Evolutionary conservation across 2,888 invertebrate genomes (phyloP).

Genomic region (Archips crataeganus): DNA sequence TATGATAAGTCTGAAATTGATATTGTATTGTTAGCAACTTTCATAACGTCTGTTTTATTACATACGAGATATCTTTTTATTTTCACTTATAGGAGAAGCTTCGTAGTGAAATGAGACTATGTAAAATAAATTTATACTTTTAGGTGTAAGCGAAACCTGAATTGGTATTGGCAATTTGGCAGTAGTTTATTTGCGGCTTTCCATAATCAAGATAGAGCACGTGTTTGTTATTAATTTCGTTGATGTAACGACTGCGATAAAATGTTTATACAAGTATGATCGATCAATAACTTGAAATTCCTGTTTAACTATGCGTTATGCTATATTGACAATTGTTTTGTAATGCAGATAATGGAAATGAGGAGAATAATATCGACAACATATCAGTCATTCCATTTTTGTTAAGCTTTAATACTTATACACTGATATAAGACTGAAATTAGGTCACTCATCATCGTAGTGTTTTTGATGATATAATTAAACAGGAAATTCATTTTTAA

Average conservation of each 20-base stretch:
- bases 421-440: constrained; percentile 21
- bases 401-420: neutral
- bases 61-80: neutral
- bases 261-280: constrained; percentile 10
- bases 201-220: constrained; percentile 11
- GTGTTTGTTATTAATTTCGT: constrained; percentile 21
- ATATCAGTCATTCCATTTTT: constrained; percentile 3
- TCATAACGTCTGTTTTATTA: neutral
- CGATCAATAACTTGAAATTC: constrained; percentile 8
- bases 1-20: neutral
- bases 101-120: neutral
- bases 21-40: neutral
- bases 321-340: neutral
- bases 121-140: neutral
- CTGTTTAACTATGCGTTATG: neutral
- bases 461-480: constrained; percentile 3
- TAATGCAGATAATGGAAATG: constrained; percentile 1
- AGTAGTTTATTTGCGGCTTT: neutral
- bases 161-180: neutral
- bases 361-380: neutral
- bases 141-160: neutral
- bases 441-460: constrained; percentile 22
- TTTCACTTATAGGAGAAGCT: neutral
- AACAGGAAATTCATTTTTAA: too few relatives aligned
- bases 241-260: constrained; percentile 6